These are phyloP conservation scores for Leptatherina wallacei DNA, from an alignment of 2,797 vertebrate genomes.

Conservation along the genomic window DNA sequence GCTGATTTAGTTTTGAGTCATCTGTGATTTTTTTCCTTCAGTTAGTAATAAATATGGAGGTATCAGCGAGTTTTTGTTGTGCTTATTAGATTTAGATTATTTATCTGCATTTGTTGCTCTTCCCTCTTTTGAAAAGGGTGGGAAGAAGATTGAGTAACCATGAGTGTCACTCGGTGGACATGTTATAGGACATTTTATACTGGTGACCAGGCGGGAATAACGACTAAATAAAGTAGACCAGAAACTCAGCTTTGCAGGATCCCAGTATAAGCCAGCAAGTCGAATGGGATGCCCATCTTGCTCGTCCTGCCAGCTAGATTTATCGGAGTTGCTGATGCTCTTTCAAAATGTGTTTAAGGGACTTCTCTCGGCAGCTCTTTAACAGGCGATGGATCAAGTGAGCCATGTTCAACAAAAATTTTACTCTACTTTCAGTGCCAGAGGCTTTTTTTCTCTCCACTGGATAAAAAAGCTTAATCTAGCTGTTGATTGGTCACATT, in stretches of 20 bases:
- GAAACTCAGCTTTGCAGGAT: too few relatives aligned
- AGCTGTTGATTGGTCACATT: neutral
- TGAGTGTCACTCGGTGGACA: neutral
- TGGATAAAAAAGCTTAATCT: neutral
- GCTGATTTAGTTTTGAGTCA: slow-evolving; percentile 58
- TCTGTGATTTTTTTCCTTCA: slow-evolving; percentile 51
- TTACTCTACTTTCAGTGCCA: neutral
- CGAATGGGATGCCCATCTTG: neutral
- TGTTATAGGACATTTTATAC: neutral
- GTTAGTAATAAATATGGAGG: slow-evolving; percentile 43
- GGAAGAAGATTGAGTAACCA: slow-evolving; percentile 15
- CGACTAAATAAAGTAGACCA: neutral
- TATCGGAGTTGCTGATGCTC: too few relatives aligned
- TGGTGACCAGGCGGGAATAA: neutral
- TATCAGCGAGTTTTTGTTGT: slow-evolving; percentile 6
- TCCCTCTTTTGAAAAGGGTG: neutral
- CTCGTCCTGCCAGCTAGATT: neutral
- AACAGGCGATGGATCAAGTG: neutral
- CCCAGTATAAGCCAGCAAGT: neutral
- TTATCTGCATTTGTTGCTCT: neutral
- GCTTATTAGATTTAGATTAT: neutral
- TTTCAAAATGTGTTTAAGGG: neutral
- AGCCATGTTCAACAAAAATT: neutral
- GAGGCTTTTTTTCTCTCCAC: neutral
- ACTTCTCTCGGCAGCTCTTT: neutral